phyloP scores from a whole-genome alignment of 2,113 vertebrate genomes.

The Recurvirostra avosetta region DNA sequence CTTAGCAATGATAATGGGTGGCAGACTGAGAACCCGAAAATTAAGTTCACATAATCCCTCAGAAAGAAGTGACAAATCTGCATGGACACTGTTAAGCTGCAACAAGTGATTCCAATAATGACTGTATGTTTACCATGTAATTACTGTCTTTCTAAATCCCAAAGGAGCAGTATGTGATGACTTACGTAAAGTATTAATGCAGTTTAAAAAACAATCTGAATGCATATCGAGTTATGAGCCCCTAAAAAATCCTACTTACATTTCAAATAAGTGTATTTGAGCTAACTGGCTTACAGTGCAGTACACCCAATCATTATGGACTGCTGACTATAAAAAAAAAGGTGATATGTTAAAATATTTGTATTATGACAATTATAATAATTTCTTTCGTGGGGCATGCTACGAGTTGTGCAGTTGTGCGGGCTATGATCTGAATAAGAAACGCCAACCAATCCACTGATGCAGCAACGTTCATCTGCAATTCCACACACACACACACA shows the following conservation, averaged over 20 bases:
- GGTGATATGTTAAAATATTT: not conserved
- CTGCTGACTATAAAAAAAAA: not conserved
- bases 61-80: not conserved
- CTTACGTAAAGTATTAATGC: not conserved
- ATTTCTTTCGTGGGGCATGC: not conserved
- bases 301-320: not conserved
- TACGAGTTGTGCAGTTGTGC: not conserved
- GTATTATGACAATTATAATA: not conserved
- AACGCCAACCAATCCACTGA: not conserved
- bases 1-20: not conserved
- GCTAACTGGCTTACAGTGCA: not conserved
- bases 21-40: not conserved
- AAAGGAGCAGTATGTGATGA: not conserved
- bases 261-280: constrained; percentile 17
- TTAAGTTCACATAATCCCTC: not conserved
- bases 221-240: not conserved
- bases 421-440: not conserved
- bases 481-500: not conserved
- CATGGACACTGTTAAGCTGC: not conserved
- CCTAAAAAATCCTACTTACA: constrained; percentile 8
- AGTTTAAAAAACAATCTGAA: not conserved
- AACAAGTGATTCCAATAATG: constrained; percentile 26
- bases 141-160: constrained; percentile 37
- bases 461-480: not conserved
- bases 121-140: constrained; percentile 6